These are phyloP conservation scores for Physella acuta DNA, from an alignment of 1,140 invertebrate species.

Conservation along the genomic window DNA sequence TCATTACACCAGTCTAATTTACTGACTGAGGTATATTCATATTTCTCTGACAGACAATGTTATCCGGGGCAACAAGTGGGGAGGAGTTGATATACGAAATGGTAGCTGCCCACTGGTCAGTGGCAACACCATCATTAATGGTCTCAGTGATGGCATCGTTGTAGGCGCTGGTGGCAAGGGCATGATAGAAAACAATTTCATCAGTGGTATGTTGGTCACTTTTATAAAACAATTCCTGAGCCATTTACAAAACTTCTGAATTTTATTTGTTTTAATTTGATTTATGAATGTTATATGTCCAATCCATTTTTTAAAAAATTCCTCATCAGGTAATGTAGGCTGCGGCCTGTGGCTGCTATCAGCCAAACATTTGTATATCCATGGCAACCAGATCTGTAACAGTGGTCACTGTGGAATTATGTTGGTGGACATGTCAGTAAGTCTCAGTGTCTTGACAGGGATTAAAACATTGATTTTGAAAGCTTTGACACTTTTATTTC, in stretches of 20 bases:
- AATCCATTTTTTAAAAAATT: not conserved
- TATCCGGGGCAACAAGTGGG: slow-evolving; percentile 51
- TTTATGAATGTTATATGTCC: not conserved
- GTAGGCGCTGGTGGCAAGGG: slow-evolving; percentile 46
- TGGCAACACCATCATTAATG: slow-evolving; percentile 47
- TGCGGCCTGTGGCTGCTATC: slow-evolving; percentile 52
- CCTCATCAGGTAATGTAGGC: slow-evolving; percentile 43
- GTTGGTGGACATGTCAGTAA: slow-evolving; percentile 44
- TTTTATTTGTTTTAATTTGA: not conserved
- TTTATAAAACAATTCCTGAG: too few relatives aligned
- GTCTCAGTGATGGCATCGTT: slow-evolving; percentile 50
- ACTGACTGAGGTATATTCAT: too few relatives aligned
- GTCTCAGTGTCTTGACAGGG: too few relatives aligned
- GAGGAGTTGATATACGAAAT: slow-evolving; percentile 49
- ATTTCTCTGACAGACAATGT: slow-evolving; percentile 50
- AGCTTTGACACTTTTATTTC: too few relatives aligned
- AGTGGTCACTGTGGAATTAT: slow-evolving; percentile 48
- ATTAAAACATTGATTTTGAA: too few relatives aligned
- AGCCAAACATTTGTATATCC: slow-evolving; percentile 43
- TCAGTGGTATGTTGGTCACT: slow-evolving; percentile 47
- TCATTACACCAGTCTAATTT: too few relatives aligned
- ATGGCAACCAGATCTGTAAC: slow-evolving; percentile 51
- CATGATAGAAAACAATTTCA: slow-evolving; percentile 47
- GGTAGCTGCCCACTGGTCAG: slow-evolving; percentile 44
- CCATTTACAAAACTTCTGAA: too few relatives aligned